Conservation (phyloP, 2,888 invertebrate species). For the Idaea aversata region DNA sequence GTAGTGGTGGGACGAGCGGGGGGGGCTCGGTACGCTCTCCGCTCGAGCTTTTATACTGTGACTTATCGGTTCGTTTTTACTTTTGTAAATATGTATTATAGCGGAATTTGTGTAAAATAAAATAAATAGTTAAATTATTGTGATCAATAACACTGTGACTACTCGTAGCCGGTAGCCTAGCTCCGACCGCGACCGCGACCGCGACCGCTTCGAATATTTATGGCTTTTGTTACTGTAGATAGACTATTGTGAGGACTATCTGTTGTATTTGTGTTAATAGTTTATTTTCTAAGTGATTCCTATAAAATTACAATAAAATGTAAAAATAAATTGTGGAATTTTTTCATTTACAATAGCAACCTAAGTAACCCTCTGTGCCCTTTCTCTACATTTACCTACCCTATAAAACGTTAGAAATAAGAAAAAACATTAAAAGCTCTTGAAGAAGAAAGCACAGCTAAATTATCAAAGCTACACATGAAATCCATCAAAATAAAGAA, state of each 20-base stretch:
- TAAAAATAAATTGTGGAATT: slow-evolving; percentile 12
- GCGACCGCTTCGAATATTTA: slow-evolving; percentile 23
- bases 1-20: slow-evolving; percentile 10
- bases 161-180: slow-evolving; percentile 5
- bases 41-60: slow-evolving; percentile 76
- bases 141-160: slow-evolving; percentile 38
- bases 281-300: slow-evolving; percentile 29
- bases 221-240: slow-evolving; percentile 26
- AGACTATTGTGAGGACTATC: slow-evolving; percentile 20
- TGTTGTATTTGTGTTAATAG: slow-evolving; percentile 27
- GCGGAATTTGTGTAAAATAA: slow-evolving; percentile 77
- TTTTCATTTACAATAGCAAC: background rate
- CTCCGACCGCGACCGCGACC: slow-evolving; percentile 11
- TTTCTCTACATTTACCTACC: background rate
- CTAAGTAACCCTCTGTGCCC: background rate
- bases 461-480: background rate
- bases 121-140: slow-evolving; percentile 68
- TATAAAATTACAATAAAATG: slow-evolving; percentile 30
- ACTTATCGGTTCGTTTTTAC: slow-evolving; percentile 74
- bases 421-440: too few species aligned
- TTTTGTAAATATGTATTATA: slow-evolving; percentile 81
- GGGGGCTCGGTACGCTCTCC: slow-evolving; percentile 20
- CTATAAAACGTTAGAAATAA: too few species aligned
- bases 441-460: too few species aligned
- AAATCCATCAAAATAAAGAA: background rate